Evolutionary conservation across 2,888 invertebrate species (phyloP).

Genomic region (Gymnocheta viridis): DNA sequence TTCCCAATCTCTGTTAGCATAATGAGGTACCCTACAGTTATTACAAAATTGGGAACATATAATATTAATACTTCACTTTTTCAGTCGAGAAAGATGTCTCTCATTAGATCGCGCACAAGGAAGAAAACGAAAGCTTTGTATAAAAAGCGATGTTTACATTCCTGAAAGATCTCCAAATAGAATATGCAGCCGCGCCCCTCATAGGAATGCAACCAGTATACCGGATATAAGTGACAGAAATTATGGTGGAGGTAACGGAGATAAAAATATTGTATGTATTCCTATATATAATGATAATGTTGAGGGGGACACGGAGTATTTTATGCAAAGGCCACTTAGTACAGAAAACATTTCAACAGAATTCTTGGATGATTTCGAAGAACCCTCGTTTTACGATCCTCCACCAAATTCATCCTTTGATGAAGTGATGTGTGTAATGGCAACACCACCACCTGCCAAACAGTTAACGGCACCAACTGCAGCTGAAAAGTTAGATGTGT

Average conservation of each 20-base stretch:
- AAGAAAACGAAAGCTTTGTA: constrained; percentile 3
- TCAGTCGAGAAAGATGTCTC: constrained; percentile 29
- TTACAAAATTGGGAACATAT: background rate
- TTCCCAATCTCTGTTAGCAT: background rate
- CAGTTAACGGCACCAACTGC: background rate
- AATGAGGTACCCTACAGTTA: constrained; percentile 47
- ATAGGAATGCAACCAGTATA: constrained; percentile 10
- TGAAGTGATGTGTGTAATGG: constrained; percentile 47
- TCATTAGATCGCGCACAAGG: constrained; percentile 25
- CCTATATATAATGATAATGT: constrained; percentile 70
- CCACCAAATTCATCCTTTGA: constrained; percentile 47
- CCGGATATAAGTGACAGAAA: constrained; percentile 26
- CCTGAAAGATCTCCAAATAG: constrained; percentile 33
- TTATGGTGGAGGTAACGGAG: constrained; percentile 24
- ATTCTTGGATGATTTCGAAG: constrained; percentile 53
- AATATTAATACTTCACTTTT: constrained; percentile 4
- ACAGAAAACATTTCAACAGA: too few relatives aligned
- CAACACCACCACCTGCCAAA: constrained; percentile 5
- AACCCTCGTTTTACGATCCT: constrained; percentile 56
- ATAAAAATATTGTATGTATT: constrained; percentile 40
- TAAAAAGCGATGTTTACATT: constrained; percentile 35
- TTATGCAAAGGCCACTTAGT: too few relatives aligned
- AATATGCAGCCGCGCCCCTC: background rate
- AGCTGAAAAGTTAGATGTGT: background rate
- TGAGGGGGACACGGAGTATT: constrained; percentile 23